Percentiles rank a stretch among this genome's conserved stretches.
Conservation (phyloP, 2,113 vertebrate species). For the Bombycilla garrulus region DNA sequence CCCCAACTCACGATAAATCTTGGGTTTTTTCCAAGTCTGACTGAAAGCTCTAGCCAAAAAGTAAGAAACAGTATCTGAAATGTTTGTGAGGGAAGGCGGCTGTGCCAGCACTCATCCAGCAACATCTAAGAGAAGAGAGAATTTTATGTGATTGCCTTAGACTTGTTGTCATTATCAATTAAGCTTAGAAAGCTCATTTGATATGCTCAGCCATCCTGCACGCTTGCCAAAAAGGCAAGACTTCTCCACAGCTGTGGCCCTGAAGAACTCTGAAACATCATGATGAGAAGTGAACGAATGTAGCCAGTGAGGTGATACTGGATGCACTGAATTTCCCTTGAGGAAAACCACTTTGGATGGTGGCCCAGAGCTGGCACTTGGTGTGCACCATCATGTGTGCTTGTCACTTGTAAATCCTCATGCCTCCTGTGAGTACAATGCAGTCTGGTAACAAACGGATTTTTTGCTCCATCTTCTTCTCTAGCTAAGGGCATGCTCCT, state of each 20-base stretch:
- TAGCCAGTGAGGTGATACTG: background rate
- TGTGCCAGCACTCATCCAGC: conserved; percentile 65
- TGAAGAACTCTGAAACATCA: background rate
- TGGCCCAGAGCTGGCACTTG: background rate
- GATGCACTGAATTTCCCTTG: conserved; percentile 12
- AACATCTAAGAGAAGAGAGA: conserved; percentile 66
- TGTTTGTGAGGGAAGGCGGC: conserved; percentile 64
- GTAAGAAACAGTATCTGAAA: conserved; percentile 77
- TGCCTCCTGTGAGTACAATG: background rate
- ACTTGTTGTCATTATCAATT: conserved; percentile 75
- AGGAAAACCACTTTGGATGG: background rate
- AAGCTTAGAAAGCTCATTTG: conserved; percentile 60
- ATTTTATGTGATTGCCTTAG: conserved; percentile 67
- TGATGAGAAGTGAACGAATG: background rate
- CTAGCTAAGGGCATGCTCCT: background rate
- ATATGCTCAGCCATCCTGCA: conserved; percentile 14
- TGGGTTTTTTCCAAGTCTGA: conserved; percentile 72
- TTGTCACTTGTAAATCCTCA: background rate
- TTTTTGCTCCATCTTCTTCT: background rate
- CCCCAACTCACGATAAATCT: conserved; percentile 57
- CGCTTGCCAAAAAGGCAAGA: conserved; percentile 54
- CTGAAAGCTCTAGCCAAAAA: conserved; percentile 65
- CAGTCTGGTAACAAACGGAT: background rate
- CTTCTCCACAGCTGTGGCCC: conserved; percentile 3
- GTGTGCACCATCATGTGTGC: background rate